These are phyloP conservation scores for Turritopsis dohrnii DNA, from an alignment of 30 jellyfish, hydroid and myxozoan genomes.

Conservation along the genomic window DNA sequence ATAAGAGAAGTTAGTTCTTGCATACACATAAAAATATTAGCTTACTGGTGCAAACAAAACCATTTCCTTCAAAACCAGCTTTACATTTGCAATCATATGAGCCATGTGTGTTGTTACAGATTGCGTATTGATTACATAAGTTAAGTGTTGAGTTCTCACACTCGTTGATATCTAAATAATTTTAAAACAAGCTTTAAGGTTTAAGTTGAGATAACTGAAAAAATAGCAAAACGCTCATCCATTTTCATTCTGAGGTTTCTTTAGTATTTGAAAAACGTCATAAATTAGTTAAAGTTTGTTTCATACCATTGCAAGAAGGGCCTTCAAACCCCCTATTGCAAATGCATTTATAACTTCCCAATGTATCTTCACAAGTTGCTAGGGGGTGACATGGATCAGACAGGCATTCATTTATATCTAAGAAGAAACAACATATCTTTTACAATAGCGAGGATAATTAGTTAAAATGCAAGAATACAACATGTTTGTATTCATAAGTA, in stretches of 20 bases:
- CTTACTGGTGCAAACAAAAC: neutral
- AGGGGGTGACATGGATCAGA: neutral
- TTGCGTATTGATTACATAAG: neutral
- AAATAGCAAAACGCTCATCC: neutral
- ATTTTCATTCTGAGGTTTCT: no score
- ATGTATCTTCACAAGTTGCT: conserved; percentile 3
- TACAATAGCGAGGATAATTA: no score
- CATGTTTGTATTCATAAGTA: no score
- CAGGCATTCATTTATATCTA: neutral
- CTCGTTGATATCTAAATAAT: neutral
- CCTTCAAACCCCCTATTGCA: conserved; percentile 8
- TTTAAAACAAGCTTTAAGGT: neutral
- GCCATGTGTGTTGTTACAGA: neutral
- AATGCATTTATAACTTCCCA: conserved; percentile 2
- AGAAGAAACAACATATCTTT: neutral
- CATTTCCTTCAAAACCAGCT: neutral
- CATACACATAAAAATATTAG: no score
- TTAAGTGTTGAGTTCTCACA: neutral
- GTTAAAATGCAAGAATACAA: neutral
- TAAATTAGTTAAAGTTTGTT: no score
- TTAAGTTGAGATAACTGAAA: no score
- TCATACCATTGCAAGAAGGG: neutral
- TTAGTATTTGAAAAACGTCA: no score
- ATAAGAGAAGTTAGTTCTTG: neutral
- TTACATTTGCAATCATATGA: neutral